A percentile compares a stretch with the other conserved stretches of the same genome.
phyloP scores from a whole-genome alignment of 2,797 vertebrate genomes.

The Eospalax fontanierii region DNA sequence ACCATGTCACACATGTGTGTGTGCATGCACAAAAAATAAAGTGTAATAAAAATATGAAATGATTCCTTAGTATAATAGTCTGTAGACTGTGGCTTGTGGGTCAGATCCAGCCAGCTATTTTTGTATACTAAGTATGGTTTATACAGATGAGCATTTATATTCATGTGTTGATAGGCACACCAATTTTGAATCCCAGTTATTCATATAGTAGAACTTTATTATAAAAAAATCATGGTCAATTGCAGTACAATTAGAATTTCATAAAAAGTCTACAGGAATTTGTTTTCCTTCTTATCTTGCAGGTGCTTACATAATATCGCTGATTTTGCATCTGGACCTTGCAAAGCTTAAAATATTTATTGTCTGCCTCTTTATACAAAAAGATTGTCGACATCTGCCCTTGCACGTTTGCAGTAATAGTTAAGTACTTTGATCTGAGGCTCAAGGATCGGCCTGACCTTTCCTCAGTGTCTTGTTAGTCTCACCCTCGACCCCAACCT shows the following conservation, averaged over 20 bases:
- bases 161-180: slow-evolving; percentile 8
- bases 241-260: slow-evolving; percentile 42
- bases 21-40: not conserved
- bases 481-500: not conserved
- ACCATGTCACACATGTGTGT: not conserved
- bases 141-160: slow-evolving; percentile 7
- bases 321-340: slow-evolving; percentile 6
- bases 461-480: not conserved
- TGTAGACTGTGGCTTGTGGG: not conserved
- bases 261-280: slow-evolving; percentile 27
- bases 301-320: not conserved
- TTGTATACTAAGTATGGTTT: slow-evolving; percentile 44
- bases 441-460: not conserved
- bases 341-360: slow-evolving; percentile 32
- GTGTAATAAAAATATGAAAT: slow-evolving; percentile 41
- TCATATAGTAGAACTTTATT: not conserved
- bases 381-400: not conserved
- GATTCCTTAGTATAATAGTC: not conserved
- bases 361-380: slow-evolving; percentile 11
- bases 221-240: not conserved
- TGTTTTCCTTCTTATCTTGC: slow-evolving; percentile 2
- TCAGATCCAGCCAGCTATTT: not conserved
- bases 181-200: slow-evolving; percentile 22
- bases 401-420: not conserved
- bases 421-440: not conserved